Evolutionary conservation across 30 jellyfish, hydroid and myxozoan genomes (phyloP), one percentile per base, ranked within the genome.

Genomic region (Hydra vulgaris): DNA sequence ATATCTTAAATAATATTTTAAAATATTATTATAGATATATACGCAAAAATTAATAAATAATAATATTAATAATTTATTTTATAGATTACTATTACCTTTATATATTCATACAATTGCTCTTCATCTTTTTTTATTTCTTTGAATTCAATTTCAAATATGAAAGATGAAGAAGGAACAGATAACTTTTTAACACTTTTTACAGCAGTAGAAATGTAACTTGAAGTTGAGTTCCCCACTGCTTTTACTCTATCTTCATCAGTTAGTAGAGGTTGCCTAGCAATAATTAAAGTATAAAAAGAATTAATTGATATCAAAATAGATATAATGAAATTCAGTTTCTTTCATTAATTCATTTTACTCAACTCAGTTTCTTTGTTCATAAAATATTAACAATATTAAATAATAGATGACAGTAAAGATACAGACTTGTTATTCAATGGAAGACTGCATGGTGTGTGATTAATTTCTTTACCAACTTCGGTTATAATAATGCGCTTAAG

Each of bases 121-220:
- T 74, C 75, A 55, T 83, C 76, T 26, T 83, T 81, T 79, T 88
- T 83, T 21, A 88, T 25, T 75, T 79, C 76, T 79, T 83, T 85
- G 66, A 88, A 74, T 17, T 88, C 96, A 7, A 90, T 88, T 74
- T 88, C 96, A 66, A 88, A 88, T 52, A 83, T 86, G 21, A 88
- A 86, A 61, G 96, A 83, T 12, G 96, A n/a, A 25, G 73, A 52
- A 53, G 96, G 96, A 1, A 79, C 78, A 18, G 86, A 12, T 19
- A 82, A 75, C 1, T 69, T 66, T 27, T 26, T 53, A 7, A 1
- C 77, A 56, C n/a, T 17, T 81, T 23, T 53, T 15, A 26, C 56
- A 18, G 74, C 73, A 7, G 7, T 26, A 15, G 22, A 52, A 17
- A 12, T 12, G 12, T 5, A 40, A 40, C 5, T 40, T n/a, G n/a